These are phyloP conservation scores for Penaeus indicus DNA, from an alignment of 1,140 invertebrate genomes.

Conservation along the genomic window DNA sequence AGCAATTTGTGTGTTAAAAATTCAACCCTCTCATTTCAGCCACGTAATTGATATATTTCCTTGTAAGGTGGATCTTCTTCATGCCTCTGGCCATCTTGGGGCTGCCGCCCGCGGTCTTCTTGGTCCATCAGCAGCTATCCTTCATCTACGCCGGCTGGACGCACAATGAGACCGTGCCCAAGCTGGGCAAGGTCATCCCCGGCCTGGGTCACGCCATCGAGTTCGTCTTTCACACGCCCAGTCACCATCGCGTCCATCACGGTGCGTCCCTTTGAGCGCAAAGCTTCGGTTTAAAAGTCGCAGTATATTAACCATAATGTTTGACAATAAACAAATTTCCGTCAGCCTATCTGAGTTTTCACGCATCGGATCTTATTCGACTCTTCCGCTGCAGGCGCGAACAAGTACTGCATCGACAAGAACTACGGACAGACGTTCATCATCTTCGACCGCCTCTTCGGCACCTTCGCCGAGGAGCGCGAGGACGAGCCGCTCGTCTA, in stretches of 20 bases:
- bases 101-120: slow-evolving; percentile 86
- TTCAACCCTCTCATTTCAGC: too few species aligned
- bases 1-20: too few species aligned
- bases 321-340: too few species aligned
- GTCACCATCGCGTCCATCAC: too few species aligned
- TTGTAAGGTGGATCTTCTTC: slow-evolving; percentile 86
- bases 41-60: slow-evolving; percentile 81
- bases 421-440: slow-evolving; percentile 85
- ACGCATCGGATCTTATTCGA: slow-evolving; percentile 72
- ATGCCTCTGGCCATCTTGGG: slow-evolving; percentile 82
- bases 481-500: too few species aligned
- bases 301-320: too few species aligned
- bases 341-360: too few species aligned
- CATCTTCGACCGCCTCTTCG: slow-evolving; percentile 89
- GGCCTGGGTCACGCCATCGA: slow-evolving; percentile 90
- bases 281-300: too few species aligned
- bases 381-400: slow-evolving; percentile 73
- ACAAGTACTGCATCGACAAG: not conserved
- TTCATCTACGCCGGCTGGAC: slow-evolving; percentile 93
- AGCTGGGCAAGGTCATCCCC: slow-evolving; percentile 85
- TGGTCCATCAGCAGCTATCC: slow-evolving; percentile 88
- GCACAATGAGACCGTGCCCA: slow-evolving; percentile 84
- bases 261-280: too few species aligned
- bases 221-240: slow-evolving; percentile 80
- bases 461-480: slow-evolving; percentile 82